Percentiles rank a stretch among this genome's conserved stretches.
These are phyloP conservation scores for Mesitornis unicolor DNA, from an alignment of 2,113 vertebrate genomes.

Conservation along the genomic window DNA sequence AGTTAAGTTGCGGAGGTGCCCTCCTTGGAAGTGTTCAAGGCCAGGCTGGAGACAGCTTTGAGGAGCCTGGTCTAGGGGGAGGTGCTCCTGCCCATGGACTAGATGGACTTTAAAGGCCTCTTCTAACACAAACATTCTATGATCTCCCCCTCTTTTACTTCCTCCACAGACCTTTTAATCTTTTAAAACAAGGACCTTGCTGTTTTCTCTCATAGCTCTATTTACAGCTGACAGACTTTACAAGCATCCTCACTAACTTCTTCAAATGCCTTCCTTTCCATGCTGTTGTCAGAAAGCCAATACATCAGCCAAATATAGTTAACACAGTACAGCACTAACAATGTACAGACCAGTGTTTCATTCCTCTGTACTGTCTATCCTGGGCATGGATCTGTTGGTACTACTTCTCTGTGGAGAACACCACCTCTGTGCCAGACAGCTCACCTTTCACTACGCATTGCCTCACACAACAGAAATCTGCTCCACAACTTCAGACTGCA, in stretches of 20 bases:
- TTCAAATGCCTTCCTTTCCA: neutral
- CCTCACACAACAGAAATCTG: neutral
- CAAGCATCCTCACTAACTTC: neutral
- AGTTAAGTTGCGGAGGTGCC: neutral
- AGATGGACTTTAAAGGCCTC: neutral
- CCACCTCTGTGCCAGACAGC: no score
- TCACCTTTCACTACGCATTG: neutral
- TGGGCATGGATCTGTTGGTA: neutral
- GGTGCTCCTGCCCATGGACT: neutral
- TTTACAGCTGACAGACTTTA: neutral
- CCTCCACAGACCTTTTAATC: neutral
- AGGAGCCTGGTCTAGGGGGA: neutral
- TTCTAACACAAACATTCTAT: neutral
- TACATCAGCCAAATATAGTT: neutral
- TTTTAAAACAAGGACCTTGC: neutral
- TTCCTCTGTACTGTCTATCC: neutral
- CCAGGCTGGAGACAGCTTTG: rapidly evolving
- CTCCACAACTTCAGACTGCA: rapidly evolving
- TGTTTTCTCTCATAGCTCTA: neutral
- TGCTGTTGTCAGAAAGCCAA: neutral
- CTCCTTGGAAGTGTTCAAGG: neutral
- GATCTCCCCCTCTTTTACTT: neutral
- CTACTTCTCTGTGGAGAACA: neutral
- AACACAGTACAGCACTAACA: neutral
- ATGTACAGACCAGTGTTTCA: rapidly evolving